A percentile compares a stretch with the other conserved stretches of the same genome.
Evolutionary conservation across 1,140 invertebrate species (phyloP).

Genomic region (Parasteatoda tepidariorum): DNA sequence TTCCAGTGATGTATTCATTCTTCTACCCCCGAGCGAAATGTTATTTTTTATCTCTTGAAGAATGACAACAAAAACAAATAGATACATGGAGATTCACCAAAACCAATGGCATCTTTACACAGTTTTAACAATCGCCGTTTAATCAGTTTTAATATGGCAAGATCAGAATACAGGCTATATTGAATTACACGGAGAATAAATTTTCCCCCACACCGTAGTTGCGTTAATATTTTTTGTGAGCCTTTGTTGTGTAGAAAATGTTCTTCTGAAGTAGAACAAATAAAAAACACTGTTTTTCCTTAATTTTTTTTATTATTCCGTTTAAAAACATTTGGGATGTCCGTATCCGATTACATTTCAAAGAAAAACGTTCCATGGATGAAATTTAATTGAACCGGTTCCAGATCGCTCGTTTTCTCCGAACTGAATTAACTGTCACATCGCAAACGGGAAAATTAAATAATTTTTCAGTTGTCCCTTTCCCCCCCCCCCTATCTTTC

Average conservation of each 20-base stretch:
- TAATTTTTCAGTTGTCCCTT: conserved; percentile 17
- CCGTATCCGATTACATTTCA: conserved; percentile 27
- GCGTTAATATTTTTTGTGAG: conserved; percentile 11
- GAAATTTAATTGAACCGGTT: conserved; percentile 52
- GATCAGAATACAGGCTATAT: conserved; percentile 42
- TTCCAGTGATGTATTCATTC: too few species aligned
- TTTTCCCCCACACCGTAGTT: conserved; percentile 8
- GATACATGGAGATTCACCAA: not conserved
- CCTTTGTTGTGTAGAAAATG: not conserved
- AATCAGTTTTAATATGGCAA: conserved; percentile 51
- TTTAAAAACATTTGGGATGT: conserved; percentile 27
- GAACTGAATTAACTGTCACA: conserved; percentile 34
- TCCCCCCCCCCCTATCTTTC: too few species aligned
- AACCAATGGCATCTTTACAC: conserved; percentile 7
- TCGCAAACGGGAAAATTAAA: conserved; percentile 38
- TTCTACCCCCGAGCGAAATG: too few species aligned
- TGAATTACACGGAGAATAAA: conserved; percentile 41
- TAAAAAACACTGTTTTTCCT: not conserved
- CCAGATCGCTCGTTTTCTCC: not conserved
- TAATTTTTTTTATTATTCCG: not conserved
- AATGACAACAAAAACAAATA: conserved; percentile 21
- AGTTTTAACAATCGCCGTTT: conserved; percentile 28
- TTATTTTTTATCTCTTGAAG: not conserved
- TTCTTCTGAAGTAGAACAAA: not conserved
- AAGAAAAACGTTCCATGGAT: conserved; percentile 20